Evolutionary conservation across 53 echinoderm and acorn worm genomes (phyloP), one percentile per base, ranked within the genome.

Genomic region (Henricia sp.): DNA sequence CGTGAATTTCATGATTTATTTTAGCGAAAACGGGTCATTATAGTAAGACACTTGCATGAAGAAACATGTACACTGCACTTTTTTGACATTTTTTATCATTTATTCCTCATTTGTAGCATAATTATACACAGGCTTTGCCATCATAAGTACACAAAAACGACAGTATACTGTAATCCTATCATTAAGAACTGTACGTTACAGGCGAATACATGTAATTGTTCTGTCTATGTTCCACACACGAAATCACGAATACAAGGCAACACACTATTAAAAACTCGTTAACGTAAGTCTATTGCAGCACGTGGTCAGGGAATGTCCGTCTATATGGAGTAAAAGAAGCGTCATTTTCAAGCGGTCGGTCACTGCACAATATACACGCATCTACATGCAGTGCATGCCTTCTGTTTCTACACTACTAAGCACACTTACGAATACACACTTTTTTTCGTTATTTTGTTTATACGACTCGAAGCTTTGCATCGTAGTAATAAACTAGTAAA

Each of bases 101-200:
- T 60, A 77, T 77, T 77, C 77, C 43, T 80, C 65, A 62, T 80
- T 80, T 64, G 48, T 65, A 80, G 80, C 80, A 20, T 80, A 44
- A 80, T 62, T 63, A 80, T 80, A 64, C 80, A 80, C 63, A 76
- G 80, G 80, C 80, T 80, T 80, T 46, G 80, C 80, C 64, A 46
- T 29, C 73, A 73, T 21, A 64, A 80, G 50, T 80, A 63, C 80
- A 80, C 80, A 64, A 70, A n/a, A 80, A 80, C 34, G 32, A 80
- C 65, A 80, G 27, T n/a, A n/a, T n/a, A n/a, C n/a, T n/a, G n/a
- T n/a, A n/a, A n/a, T n/a, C n/a, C n/a, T n/a, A n/a, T n/a, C n/a
- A n/a, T n/a, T n/a, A n/a, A n/a, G n/a, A n/a, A n/a, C n/a, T n/a
- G n/a, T n/a, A n/a, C n/a, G n/a, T n/a, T n/a, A n/a, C n/a, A n/a